Evolutionary conservation across 2,113 vertebrate species (phyloP).

Genomic region (Bufo bufo): DNA sequence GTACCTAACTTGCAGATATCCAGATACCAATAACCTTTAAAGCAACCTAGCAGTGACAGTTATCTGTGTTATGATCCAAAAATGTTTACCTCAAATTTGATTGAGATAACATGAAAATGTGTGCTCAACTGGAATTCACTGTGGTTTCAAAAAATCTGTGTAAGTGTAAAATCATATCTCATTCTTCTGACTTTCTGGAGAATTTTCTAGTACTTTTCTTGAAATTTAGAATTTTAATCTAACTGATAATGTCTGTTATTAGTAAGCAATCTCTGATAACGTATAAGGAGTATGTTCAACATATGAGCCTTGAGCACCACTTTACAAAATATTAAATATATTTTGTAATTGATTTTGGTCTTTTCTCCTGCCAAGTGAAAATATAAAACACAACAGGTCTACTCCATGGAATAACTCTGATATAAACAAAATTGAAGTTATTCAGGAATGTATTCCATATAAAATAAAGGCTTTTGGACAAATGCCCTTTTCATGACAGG

Average conservation of each 20-base stretch:
- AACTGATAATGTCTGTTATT: neutral
- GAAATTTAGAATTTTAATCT: neutral
- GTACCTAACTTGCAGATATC: conserved; percentile 18
- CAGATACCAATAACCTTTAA: conserved; percentile 9
- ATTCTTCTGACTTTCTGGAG: conserved; percentile 20
- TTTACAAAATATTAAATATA: no score
- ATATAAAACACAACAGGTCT: no score
- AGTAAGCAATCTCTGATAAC: neutral
- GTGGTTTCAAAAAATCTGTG: conserved; percentile 43
- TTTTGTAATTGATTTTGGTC: no score
- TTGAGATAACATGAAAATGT: conserved; percentile 35
- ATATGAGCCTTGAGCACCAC: no score
- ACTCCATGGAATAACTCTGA: no score
- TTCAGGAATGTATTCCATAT: no score
- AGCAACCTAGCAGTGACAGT: neutral
- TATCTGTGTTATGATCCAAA: conserved; percentile 33
- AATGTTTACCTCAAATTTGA: conserved; percentile 27
- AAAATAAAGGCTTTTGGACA: no score
- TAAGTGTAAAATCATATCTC: conserved; percentile 12
- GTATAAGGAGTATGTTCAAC: neutral
- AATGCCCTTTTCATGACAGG: no score
- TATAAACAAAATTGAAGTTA: no score
- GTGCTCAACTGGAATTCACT: conserved; percentile 14
- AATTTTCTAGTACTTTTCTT: conserved; percentile 5
- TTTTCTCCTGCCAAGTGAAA: neutral